Conservation (phyloP, 2,888 invertebrate species). For the Orthonychiurus folsomi region DNA sequence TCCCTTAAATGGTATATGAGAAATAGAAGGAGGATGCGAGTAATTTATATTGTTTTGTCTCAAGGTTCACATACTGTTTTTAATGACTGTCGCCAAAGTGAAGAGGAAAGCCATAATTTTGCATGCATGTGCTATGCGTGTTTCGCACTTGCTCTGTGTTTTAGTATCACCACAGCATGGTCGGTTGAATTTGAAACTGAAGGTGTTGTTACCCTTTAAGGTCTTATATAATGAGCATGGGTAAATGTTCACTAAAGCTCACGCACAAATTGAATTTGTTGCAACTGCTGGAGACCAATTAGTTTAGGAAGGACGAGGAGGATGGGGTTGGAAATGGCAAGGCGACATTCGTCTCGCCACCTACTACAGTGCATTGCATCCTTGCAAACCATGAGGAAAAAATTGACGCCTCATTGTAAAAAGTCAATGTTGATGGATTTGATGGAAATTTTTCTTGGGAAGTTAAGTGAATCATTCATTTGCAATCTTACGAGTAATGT, state of each 20-base stretch:
- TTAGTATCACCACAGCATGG: too few relatives aligned
- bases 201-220: not conserved
- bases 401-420: not conserved
- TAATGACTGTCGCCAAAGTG: not conserved
- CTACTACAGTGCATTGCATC: too few relatives aligned
- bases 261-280: too few relatives aligned
- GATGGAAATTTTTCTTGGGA: not conserved
- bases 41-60: not conserved
- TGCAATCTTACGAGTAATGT: too few relatives aligned
- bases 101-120: not conserved
- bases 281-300: not conserved
- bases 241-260: too few relatives aligned
- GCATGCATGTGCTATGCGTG: not conserved
- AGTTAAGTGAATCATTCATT: too few relatives aligned
- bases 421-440: not conserved
- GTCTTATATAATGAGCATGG: not conserved
- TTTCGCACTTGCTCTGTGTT: too few relatives aligned
- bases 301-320: not conserved
- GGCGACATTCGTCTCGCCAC: not conserved
- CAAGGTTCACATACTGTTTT: not conserved
- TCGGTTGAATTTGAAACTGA: not conserved
- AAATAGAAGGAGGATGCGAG: too few relatives aligned
- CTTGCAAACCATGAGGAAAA: not conserved
- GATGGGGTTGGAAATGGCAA: not conserved
- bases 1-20: too few relatives aligned